Evolutionary conservation across 2,113 vertebrate species (phyloP), one percentile per base, ranked within the genome.

Genomic region (Sphyrna mokarran): DNA sequence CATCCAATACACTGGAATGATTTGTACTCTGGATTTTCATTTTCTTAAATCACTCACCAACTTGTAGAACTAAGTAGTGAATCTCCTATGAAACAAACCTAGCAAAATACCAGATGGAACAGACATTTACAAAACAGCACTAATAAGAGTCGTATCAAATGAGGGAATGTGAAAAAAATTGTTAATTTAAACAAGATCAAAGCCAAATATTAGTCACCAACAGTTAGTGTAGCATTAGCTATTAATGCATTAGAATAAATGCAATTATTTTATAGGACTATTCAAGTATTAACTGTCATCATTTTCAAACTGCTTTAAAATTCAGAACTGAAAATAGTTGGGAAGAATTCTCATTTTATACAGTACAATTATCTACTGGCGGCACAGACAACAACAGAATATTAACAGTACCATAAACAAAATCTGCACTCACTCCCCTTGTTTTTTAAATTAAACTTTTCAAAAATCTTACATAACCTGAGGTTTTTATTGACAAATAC

Each of bases 171-270:
- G 10, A 93, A 93, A 93, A 33, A 48, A 86, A 86, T 54, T 93
- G 89, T 18, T 93, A 68, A 93, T 68, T 68, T 61, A 93, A 93
- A 93, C 89, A 93, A 93, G 61, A 93, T 37, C n/a, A 93, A 37
- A 93, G 61, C 33, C 61, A 93, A 93, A 93, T 37, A n/a, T 68
- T 20, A 93, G 61, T 93, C 61, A 66, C 20, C 61, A 68, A 10
- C 61, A 66, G 89, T 93, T 93, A 93, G 16, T 93, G 61, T 37
- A 93, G 61, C 33, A 93, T 93, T 68, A 68, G 89, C 89, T 93
- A 66, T 93, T 93, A 93, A 93, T 93, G 61, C 16, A 37, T 5
- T 66, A 63, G 89, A 66, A 14, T 63, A 91, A 91, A 66, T 91
- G 16, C 33, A 66, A 66, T 93, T 33, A 26, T 66, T 91, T 68